A percentile compares a stretch with the other conserved stretches of the same genome.
These are phyloP conservation scores for Andrena chrysosceles DNA, from an alignment of 2,888 invertebrate species.

Conservation along the genomic window DNA sequence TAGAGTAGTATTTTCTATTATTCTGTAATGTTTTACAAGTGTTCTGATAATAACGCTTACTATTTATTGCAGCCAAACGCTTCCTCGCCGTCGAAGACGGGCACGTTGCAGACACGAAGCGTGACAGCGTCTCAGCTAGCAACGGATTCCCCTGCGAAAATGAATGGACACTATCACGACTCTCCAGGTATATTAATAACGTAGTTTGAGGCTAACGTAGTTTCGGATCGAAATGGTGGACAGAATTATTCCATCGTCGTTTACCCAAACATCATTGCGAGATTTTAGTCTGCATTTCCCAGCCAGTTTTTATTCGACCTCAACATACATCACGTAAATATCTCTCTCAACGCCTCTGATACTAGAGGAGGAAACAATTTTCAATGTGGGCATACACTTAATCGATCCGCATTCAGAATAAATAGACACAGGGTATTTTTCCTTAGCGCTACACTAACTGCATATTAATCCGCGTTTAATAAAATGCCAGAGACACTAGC, in stretches of 20 bases:
- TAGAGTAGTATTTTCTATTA: not conserved
- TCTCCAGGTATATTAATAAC: constrained; percentile 81
- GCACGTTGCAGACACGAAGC: constrained; percentile 95
- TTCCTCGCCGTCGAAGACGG: constrained; percentile 89
- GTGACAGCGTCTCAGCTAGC: constrained; percentile 96
- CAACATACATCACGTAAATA: not conserved
- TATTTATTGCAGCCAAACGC: constrained; percentile 83
- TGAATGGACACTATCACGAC: constrained; percentile 91
- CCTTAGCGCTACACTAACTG: constrained; percentile 48
- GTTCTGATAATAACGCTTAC: not conserved
- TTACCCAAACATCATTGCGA: not conserved
- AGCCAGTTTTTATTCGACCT: not conserved
- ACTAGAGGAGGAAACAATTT: not conserved
- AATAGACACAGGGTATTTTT: constrained; percentile 32
- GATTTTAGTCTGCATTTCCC: not conserved
- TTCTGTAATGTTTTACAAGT: not conserved
- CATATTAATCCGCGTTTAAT: constrained; percentile 56
- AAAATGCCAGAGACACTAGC: constrained; percentile 31
- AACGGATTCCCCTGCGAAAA: constrained; percentile 95
- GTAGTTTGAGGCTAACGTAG: too few relatives aligned
- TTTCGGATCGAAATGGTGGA: not conserved
- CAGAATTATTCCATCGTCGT: too few relatives aligned
- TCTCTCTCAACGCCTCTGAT: not conserved
- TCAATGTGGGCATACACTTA: not conserved
- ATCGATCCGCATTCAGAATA: constrained; percentile 12